Conservation (phyloP, 2,888 invertebrate genomes). For the Drosophila mercatorum region DNA sequence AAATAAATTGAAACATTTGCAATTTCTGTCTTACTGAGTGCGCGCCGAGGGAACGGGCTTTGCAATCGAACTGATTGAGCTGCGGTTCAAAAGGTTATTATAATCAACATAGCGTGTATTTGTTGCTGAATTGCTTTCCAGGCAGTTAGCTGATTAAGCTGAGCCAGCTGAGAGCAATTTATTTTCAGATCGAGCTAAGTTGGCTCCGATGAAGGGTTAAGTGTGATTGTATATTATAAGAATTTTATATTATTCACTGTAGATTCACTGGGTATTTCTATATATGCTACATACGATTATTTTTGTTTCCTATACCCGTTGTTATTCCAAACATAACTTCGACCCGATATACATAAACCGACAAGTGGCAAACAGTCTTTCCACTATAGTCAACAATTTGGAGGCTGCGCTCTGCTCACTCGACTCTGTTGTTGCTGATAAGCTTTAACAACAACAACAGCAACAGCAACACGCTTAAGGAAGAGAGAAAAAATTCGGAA, state of each 20-base stretch:
- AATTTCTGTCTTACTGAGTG: conserved; percentile 37
- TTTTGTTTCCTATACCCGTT: background rate
- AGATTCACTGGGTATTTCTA: background rate
- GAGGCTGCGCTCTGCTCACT: conserved; percentile 47
- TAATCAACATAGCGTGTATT: conserved; percentile 24
- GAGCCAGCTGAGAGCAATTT: conserved; percentile 17
- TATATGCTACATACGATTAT: background rate
- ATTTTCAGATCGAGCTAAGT: background rate
- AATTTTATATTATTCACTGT: background rate
- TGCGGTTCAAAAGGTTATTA: conserved; percentile 37
- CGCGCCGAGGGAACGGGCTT: conserved; percentile 6
- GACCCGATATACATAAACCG: background rate
- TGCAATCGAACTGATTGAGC: conserved; percentile 43
- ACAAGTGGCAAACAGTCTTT: conserved; percentile 5
- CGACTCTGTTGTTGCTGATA: conserved; percentile 53
- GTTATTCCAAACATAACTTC: background rate
- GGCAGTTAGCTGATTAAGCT: conserved; percentile 39
- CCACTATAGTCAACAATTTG: conserved; percentile 38
- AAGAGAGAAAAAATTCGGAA: conserved; percentile 27
- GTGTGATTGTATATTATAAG: background rate
- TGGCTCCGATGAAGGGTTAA: background rate
- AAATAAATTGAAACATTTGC: conserved; percentile 56
- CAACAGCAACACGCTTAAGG: conserved; percentile 1
- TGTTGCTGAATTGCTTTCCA: conserved; percentile 1
- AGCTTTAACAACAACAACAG: conserved; percentile 34